Conservation (phyloP, 2,113 vertebrate genomes). For the Notothenia coriiceps region DNA sequence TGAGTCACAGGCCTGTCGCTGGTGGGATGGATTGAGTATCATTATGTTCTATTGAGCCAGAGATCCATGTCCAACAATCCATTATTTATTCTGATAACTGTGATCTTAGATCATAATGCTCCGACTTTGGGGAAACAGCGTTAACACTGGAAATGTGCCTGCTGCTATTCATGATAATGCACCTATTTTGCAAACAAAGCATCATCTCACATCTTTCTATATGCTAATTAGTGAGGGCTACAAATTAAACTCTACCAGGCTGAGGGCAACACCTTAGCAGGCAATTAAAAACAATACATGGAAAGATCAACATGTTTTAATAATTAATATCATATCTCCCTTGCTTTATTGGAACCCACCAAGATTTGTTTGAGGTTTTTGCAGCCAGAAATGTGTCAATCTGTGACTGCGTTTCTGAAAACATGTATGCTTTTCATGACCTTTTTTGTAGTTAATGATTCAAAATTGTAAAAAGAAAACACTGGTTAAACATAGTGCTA, state of each 20-base stretch:
- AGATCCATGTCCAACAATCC: constrained; percentile 9
- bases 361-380: background rate
- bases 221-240: constrained; percentile 10
- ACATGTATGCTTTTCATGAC: background rate
- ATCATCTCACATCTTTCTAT: background rate
- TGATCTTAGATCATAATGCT: constrained; percentile 20
- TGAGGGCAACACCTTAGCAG: constrained; percentile 27
- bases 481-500: background rate
- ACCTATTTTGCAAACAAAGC: constrained; percentile 16
- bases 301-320: background rate
- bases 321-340: too few species aligned
- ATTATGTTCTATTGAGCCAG: background rate
- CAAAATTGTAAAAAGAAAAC: background rate
- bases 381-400: constrained; percentile 6
- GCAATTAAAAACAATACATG: constrained; percentile 16
- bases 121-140: background rate
- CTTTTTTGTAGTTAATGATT: background rate
- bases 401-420: background rate
- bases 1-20: constrained; percentile 3
- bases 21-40: background rate
- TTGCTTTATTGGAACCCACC: background rate
- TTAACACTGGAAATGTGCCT: background rate
- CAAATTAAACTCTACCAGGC: constrained; percentile 1
- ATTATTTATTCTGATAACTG: constrained; percentile 22
- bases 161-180: background rate